Conservation (phyloP, 2,797 vertebrate species). For the Coendou prehensilis region DNA sequence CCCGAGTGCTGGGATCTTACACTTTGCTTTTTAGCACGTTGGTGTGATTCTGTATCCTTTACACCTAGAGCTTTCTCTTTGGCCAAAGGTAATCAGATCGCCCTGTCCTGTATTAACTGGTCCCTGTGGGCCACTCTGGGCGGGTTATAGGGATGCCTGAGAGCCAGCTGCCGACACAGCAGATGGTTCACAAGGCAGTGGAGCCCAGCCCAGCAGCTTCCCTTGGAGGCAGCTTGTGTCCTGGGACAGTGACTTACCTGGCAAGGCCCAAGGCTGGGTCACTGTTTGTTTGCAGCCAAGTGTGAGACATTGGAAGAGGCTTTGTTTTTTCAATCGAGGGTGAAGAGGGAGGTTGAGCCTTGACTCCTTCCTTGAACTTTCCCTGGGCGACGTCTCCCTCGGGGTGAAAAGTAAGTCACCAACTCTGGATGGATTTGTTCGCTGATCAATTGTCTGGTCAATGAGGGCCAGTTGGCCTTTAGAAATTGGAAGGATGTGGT, state of each 20-base stretch:
- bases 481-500: not conserved
- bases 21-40: not conserved
- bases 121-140: not conserved
- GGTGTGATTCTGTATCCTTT: not conserved
- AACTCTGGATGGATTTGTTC: not conserved
- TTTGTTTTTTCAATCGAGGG: constrained; percentile 47
- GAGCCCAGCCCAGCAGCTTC: not conserved
- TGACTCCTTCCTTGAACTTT: not conserved
- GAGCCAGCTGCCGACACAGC: too few relatives aligned
- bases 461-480: not conserved
- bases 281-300: not conserved
- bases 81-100: not conserved
- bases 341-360: not conserved
- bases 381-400: constrained; percentile 1
- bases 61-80: not conserved
- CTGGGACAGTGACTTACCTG: not conserved
- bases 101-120: not conserved
- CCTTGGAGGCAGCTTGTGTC: not conserved
- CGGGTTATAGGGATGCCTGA: not conserved
- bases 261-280: not conserved
- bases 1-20: not conserved
- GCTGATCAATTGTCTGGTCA: not conserved
- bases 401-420: not conserved
- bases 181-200: not conserved
- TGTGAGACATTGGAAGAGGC: constrained; percentile 1